These are phyloP conservation scores for Parnassius apollo DNA, from an alignment of 2,888 invertebrate genomes.

Conservation along the genomic window DNA sequence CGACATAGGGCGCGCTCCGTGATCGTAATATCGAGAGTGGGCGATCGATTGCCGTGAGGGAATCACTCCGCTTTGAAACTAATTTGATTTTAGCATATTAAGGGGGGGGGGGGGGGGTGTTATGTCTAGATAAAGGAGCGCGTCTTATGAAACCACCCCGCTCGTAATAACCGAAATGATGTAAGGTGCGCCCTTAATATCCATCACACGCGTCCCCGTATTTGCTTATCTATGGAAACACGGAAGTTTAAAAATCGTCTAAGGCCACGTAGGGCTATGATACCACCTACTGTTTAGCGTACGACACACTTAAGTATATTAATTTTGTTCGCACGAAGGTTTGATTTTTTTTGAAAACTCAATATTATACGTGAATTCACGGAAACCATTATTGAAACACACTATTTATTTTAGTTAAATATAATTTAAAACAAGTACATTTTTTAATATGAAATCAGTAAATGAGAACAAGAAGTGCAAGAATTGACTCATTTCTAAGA, in stretches of 20 bases:
- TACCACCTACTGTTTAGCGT: conserved; percentile 32
- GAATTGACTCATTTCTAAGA: too few species aligned
- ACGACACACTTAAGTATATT: conserved; percentile 71
- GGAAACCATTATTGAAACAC: too few species aligned
- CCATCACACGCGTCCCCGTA: conserved; percentile 79
- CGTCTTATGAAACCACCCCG: conserved; percentile 64
- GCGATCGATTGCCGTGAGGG: conserved; percentile 68
- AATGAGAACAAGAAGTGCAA: too few species aligned
- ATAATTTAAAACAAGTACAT: too few species aligned
- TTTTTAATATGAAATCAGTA: too few species aligned
- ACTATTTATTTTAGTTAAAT: too few species aligned
- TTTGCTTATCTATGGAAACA: conserved; percentile 80
- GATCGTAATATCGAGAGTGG: conserved; percentile 61
- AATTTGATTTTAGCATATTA: conserved; percentile 82
- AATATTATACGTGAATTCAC: not conserved
- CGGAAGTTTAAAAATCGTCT: conserved; percentile 80
- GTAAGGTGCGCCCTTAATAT: conserved; percentile 81
- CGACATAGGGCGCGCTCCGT: conserved; percentile 40
- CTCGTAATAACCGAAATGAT: conserved; percentile 79
- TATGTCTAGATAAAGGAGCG: conserved; percentile 75
- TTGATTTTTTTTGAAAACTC: not conserved
- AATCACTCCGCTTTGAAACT: conserved; percentile 78
- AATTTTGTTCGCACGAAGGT: conserved; percentile 38
- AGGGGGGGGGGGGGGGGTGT: conserved; percentile 49
- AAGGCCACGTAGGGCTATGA: conserved; percentile 38